Evolutionary conservation across 2,797 vertebrate species (phyloP), one percentile per base, ranked within the genome.

Genomic region (Urophycis tenuis): DNA sequence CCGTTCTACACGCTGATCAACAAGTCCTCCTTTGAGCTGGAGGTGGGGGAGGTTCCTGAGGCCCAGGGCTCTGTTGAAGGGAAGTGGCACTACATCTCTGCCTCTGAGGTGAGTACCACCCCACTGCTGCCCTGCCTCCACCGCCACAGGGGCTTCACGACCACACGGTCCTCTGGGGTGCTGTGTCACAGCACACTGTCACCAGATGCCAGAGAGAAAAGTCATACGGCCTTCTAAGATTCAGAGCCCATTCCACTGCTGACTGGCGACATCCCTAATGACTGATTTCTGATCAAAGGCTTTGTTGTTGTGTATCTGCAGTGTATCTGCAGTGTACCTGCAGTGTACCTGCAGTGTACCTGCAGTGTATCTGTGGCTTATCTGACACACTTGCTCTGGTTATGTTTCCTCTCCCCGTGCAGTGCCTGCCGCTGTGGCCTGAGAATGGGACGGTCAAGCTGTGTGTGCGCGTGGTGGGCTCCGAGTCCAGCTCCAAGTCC

Each of bases 361-460:
- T n/a, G n/a, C 45, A 53, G 19, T 9, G 49, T 53, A 7, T n/a
- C 3, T 53, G 7, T 64, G 53, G 53, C n/a, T n/a, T n/a, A 64
- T 64, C n/a, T 2, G 11, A 64, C 53, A 29, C 53, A n/a, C 3
- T 45, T 45, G 15, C n/a, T n/a, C n/a, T n/a, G n/a, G n/a, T n/a
- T n/a, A n/a, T n/a, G n/a, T 71, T 49, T n/a, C 49, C 19, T 60
- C 49, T 60, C 22, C 49, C 5, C 71, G 87, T 84, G 36, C 81
- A 99, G 97, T 97, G 95, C 81, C 91, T 97, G 80, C 97, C 97
- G 1, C 94, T 99, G 86, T 99, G 98, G 98, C 96, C 97, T 10
- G 95, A 97, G 86, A 93, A 89, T 81, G 77, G 88, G 6, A 93
- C 92, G 2, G 95, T 92, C 75, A 95, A 95, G 87, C 88, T 99